Conservation (phyloP, 2,797 vertebrate species). For the Cuculus canorus region DNA sequence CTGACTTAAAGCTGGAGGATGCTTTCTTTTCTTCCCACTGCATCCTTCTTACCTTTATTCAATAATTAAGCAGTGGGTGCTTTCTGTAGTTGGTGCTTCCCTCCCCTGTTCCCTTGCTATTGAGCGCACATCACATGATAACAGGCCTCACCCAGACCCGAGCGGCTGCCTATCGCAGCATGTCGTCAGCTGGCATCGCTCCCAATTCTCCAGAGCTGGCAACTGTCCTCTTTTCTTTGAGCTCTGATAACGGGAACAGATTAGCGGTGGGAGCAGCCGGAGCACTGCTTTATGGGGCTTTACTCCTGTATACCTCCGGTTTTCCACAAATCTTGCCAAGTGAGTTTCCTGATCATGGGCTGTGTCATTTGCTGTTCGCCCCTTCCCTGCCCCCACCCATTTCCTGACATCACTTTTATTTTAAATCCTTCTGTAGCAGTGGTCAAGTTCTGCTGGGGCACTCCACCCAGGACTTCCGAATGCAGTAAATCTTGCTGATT, state of each 20-base stretch:
- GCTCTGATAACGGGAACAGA: constrained; percentile 44
- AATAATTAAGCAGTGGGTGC: neutral
- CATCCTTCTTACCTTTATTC: neutral
- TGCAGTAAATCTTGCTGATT: constrained; percentile 32
- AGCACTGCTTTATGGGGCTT: constrained; percentile 10
- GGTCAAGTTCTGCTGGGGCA: constrained; percentile 38
- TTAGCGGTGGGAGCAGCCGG: neutral
- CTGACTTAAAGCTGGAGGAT: neutral
- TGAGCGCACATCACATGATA: neutral
- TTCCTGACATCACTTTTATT: constrained; percentile 77
- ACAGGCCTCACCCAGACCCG: constrained; percentile 19
- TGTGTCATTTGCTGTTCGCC: constrained; percentile 69
- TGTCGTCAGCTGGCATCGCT: constrained; percentile 4
- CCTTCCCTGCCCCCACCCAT: constrained; percentile 72
- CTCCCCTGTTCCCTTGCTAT: neutral
- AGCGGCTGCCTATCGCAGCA: neutral
- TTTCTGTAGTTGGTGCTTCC: neutral
- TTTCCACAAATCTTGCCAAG: constrained; percentile 77
- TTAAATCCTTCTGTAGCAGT: constrained; percentile 46
- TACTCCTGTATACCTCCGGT: constrained; percentile 55
- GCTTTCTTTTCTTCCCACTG: neutral
- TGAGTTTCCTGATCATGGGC: constrained; percentile 74
- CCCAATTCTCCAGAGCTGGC: constrained; percentile 26
- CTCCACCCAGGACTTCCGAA: constrained; percentile 66
- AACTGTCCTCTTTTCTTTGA: constrained; percentile 55